phyloP scores from a whole-genome alignment of 1,140 invertebrate genomes.

The Choristoneura fumiferana region DNA sequence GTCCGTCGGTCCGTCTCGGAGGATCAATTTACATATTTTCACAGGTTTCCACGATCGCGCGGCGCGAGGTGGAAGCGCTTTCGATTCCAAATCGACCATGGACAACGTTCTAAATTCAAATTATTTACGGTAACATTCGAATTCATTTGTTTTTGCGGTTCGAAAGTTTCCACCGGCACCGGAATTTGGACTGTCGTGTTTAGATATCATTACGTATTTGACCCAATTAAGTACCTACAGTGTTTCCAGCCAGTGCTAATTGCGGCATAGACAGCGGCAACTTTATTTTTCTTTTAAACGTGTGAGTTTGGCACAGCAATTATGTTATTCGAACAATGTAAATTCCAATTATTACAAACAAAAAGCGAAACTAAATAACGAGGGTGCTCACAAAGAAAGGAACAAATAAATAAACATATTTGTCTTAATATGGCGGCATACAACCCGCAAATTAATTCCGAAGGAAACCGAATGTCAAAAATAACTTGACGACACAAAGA shows the following conservation, averaged over 20 bases:
- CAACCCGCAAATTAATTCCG: slow-evolving; percentile 43
- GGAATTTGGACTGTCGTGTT: neutral
- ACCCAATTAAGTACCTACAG: slow-evolving; percentile 10
- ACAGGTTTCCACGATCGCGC: slow-evolving; percentile 66
- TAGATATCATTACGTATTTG: slow-evolving; percentile 5
- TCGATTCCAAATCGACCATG: slow-evolving; percentile 30
- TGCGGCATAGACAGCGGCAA: slow-evolving; percentile 1
- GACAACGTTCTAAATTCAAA: slow-evolving; percentile 36
- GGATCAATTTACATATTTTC: slow-evolving; percentile 77
- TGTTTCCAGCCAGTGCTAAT: neutral
- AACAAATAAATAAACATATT: slow-evolving; percentile 45
- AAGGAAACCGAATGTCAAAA: slow-evolving; percentile 43
- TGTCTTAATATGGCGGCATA: slow-evolving; percentile 26
- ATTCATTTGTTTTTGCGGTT: slow-evolving; percentile 16
- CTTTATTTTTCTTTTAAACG: slow-evolving; percentile 68
- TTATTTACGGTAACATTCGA: slow-evolving; percentile 43
- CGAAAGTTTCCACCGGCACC: neutral
- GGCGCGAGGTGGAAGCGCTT: slow-evolving; percentile 32
- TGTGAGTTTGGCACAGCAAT: slow-evolving; percentile 40
- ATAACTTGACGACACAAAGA: slow-evolving; percentile 43
- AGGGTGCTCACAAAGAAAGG: slow-evolving; percentile 43
- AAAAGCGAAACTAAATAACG: slow-evolving; percentile 63
- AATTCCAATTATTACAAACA: slow-evolving; percentile 70
- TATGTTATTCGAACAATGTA: slow-evolving; percentile 50
- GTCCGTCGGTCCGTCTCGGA: slow-evolving; percentile 66